Base-by-base conservation (phyloP, 2,797 vertebrate genomes). In the Hemitrygon akajei region DNA sequence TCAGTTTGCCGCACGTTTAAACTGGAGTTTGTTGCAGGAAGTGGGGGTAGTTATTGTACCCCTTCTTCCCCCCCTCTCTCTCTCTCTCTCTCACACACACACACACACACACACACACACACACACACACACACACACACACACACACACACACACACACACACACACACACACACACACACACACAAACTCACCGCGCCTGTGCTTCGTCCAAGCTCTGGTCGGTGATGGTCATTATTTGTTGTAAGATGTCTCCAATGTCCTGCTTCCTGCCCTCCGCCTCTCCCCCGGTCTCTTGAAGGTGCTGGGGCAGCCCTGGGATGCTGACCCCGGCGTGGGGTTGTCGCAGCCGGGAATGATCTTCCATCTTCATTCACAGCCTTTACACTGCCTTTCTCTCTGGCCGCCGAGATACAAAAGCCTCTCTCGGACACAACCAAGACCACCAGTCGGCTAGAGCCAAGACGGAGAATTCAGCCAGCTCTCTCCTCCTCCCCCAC, bases 221-320 rank as follows among this genome's bases (percentile, higher is more conserved):
- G 95, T 99, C 98, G 93, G 98, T 99, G 97, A 99, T 99, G 97
- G 98, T 99, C 98, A 99, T 99, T 94, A 99, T 99, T 96, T 99
- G 98, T 97, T 99, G 98, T 96, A 99, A 97, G 97, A 99, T 99
- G 98, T 99, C 98, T 96, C 98, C 98, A 95, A 99, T 99, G 98
- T 99, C 98, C 97, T 99, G 98, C 95, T 99, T 99, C 76, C 98
- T 97, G 86, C 96, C 97, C 94, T 97, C 98, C 96, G 97, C 98
- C 97, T 99, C 98, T 94, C 96, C 95, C 94, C 96, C 98, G 95
- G 96, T 97, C 95, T 98, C 98, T 94, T 98, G 98, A 97, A 99
- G 97, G 96, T 99, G 98, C 95, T 98, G 98, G 97, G 98, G 97
- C 97, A 99, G 97, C 96, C 98, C 98, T 95, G 98, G 98, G 97